Percentiles rank a stretch among this genome's conserved stretches.
These are phyloP conservation scores for Megastigmus dorsalis DNA, from an alignment of 2,888 invertebrate species.

Conservation along the genomic window DNA sequence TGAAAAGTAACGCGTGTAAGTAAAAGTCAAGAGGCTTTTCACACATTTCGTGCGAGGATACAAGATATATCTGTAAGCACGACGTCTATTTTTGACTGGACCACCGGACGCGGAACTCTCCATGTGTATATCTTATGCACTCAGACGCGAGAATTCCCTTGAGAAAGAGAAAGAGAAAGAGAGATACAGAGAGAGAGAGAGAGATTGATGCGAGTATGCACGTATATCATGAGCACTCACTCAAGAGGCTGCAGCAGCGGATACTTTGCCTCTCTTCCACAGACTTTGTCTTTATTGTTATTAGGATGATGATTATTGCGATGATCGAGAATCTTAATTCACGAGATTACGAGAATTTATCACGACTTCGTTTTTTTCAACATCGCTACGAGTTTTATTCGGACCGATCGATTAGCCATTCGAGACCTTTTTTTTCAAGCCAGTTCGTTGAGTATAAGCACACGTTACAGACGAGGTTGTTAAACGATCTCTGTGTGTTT, in stretches of 20 bases:
- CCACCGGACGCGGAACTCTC: no score
- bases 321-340: conserved; percentile 31
- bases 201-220: conserved; percentile 14
- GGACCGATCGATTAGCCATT: conserved; percentile 16
- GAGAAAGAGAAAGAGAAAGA: no score
- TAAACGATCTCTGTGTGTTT: conserved; percentile 3
- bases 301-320: conserved; percentile 21
- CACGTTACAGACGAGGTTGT: no score
- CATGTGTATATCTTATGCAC: no score
- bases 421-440: neutral
- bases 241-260: neutral
- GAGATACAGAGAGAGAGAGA: no score
- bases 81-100: no score
- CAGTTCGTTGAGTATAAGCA: neutral
- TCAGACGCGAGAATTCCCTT: no score
- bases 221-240: conserved; percentile 14
- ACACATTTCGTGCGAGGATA: no score
- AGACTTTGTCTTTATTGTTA: conserved; percentile 36
- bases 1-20: no score
- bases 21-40: no score
- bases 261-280: neutral
- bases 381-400: neutral
- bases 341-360: conserved; percentile 18
- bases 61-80: no score
- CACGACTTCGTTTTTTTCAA: neutral